Evolutionary conservation across 1,140 invertebrate species (phyloP), one percentile per base, ranked within the genome.

Genomic region (Kradibia gibbosae): DNA sequence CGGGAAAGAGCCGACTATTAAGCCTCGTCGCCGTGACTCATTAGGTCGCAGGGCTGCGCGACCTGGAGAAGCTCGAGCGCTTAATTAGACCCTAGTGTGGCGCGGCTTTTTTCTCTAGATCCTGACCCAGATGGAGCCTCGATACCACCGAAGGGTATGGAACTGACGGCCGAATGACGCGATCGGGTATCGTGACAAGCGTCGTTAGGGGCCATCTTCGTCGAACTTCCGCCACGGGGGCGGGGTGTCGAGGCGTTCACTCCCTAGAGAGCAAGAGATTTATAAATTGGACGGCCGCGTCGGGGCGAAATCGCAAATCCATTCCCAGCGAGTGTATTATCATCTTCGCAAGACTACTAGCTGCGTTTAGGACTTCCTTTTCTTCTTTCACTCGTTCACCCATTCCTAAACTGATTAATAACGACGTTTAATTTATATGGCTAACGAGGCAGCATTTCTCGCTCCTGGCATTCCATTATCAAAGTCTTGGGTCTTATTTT

Each of bases 21-120:
- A 25, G n/a, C 53, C 53, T 5, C 5, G 13, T 5, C 42, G 5
- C 42, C 5, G 25, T 57, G 31, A 67, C 78, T 55, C 70, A 82
- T 86, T 83, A 84, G 8, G 17, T 48, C 45, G 45, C 17, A 17
- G 45, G 17, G 45, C 45, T 83, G 84, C 82, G 81, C 83, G 81
- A 83, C 22, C 3, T 20, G 8, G 20, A 3, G 25, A 13, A 11
- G 13, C 25, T 45, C 20, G 77, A 80, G 67, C 50, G 78, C 78
- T 80, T 80, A 72, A 80, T 80, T 80, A 80, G 78, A 39, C 67
- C 25, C 39, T 53, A 34, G 20, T 73, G 11, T 73, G 13, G 25
- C 45, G 71, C 15, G 17, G 3, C 20, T 39, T 67, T n/a, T n/a
- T n/a, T n/a, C n/a, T n/a, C n/a, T n/a, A n/a, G n/a, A n/a, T n/a